These are phyloP conservation scores for Sanderia malayensis DNA, from an alignment of 30 jellyfish, hydroid and myxozoan genomes.

Conservation along the genomic window DNA sequence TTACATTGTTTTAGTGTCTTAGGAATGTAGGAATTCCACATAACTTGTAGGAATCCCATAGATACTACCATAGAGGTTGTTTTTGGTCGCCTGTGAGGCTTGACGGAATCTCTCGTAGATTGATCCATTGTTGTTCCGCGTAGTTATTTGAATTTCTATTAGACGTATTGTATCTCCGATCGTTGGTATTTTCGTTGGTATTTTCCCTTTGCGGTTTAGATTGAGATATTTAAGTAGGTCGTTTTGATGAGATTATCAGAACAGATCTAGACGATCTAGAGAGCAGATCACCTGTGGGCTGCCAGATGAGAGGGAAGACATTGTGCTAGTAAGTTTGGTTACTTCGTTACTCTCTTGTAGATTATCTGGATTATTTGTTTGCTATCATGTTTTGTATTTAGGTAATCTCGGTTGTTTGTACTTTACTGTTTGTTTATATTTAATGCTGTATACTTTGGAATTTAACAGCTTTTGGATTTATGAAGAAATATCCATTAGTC, in stretches of 20 bases:
- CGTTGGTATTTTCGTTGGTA: background rate
- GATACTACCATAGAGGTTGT: background rate
- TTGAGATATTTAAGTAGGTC: background rate
- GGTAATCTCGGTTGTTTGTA: background rate
- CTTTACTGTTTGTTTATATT: background rate
- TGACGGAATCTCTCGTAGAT: background rate
- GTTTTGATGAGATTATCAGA: background rate
- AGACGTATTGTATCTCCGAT: background rate
- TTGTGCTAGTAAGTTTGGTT: background rate
- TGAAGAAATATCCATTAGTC: background rate
- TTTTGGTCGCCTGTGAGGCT: background rate
- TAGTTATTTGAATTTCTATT: too few relatives aligned
- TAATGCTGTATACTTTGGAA: background rate
- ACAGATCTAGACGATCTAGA: background rate
- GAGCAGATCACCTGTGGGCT: background rate
- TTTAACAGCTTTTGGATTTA: background rate
- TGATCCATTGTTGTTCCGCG: background rate
- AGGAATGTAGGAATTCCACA: too few relatives aligned
- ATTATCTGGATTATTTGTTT: background rate
- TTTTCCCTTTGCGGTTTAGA: background rate
- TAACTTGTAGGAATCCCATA: background rate
- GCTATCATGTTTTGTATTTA: background rate
- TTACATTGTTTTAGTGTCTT: too few relatives aligned
- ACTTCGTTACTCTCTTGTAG: background rate
- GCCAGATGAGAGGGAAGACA: conserved; percentile 4